phyloP scores from a whole-genome alignment of 1,140 invertebrate genomes.

The Anastrepha obliqua region DNA sequence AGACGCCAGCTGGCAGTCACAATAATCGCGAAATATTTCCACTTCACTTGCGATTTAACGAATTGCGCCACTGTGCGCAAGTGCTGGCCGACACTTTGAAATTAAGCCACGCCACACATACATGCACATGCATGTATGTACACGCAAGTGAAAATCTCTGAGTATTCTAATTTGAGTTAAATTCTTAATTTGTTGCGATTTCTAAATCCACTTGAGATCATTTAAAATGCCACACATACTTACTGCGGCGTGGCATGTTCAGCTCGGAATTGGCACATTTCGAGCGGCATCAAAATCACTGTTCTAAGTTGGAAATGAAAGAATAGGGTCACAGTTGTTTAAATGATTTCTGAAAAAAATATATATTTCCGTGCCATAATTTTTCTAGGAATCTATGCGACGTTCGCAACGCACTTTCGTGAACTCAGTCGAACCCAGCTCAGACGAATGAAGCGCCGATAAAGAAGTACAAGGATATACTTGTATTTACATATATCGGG shows the following conservation, averaged over 20 bases:
- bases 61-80: slow-evolving; percentile 35
- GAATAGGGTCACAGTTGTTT: neutral
- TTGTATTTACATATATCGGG: too few relatives aligned
- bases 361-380: too few relatives aligned
- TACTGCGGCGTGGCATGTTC: neutral
- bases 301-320: neutral
- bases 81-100: neutral
- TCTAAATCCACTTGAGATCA: slow-evolving; percentile 47
- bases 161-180: slow-evolving; percentile 20
- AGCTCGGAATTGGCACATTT: neutral
- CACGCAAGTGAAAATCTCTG: neutral
- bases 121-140: neutral
- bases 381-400: too few relatives aligned
- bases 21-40: slow-evolving; percentile 26
- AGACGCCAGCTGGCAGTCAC: slow-evolving; percentile 20
- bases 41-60: slow-evolving; percentile 25
- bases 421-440: too few relatives aligned
- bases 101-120: neutral
- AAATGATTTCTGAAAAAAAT: neutral
- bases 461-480: too few relatives aligned
- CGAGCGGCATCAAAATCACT: neutral
- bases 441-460: too few relatives aligned
- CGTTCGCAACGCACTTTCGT: too few relatives aligned
- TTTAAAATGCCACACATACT: slow-evolving; percentile 24
- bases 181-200: slow-evolving; percentile 45